Evolutionary conservation across 2,888 invertebrate species (phyloP).

Genomic region (Encarsia formosa): DNA sequence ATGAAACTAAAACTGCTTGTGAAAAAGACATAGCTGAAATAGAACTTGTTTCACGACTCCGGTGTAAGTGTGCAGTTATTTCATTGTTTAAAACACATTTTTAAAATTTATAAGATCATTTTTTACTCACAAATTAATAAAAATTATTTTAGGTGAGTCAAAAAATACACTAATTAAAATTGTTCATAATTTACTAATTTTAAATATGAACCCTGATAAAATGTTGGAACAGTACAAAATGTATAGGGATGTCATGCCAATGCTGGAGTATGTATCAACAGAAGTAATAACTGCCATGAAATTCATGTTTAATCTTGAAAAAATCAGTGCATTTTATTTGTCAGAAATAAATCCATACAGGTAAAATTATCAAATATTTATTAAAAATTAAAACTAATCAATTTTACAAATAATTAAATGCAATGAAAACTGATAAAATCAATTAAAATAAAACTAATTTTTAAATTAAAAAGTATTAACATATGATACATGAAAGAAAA

Average conservation of each 20-base stretch:
- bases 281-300: conserved; percentile 38
- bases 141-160: conserved; percentile 29
- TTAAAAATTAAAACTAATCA: too few species aligned
- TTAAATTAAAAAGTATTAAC: too few species aligned
- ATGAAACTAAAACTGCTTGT: conserved; percentile 15
- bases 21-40: conserved; percentile 28
- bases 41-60: conserved; percentile 32
- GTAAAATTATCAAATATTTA: too few species aligned
- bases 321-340: conserved; percentile 31
- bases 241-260: conserved; percentile 34
- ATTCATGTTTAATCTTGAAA: conserved; percentile 39
- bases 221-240: conserved; percentile 28
- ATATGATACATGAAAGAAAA: too few species aligned
- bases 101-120: background rate
- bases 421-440: too few species aligned
- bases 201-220: conserved; percentile 30
- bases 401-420: too few species aligned
- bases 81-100: background rate
- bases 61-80: conserved; percentile 28
- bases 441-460: too few species aligned
- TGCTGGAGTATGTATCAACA: conserved; percentile 36
- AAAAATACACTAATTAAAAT: conserved; percentile 31
- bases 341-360: conserved; percentile 34
- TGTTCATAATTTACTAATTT: conserved; percentile 36
- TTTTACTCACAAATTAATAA: too few species aligned